Conservation (phyloP, 2,113 vertebrate species). For the Pogonocichla stellata region DNA sequence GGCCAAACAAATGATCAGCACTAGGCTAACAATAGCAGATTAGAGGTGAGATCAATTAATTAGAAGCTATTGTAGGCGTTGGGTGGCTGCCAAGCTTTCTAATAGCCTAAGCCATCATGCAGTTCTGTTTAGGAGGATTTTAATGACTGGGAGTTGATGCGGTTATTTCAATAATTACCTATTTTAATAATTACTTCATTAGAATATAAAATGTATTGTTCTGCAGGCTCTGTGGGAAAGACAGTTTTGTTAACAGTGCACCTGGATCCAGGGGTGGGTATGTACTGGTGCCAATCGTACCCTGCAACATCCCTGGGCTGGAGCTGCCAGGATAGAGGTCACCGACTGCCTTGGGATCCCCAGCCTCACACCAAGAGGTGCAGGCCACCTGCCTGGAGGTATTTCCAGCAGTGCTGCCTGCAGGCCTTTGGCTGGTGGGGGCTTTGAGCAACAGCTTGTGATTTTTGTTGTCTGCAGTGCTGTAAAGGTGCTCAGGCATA, state of each 20-base stretch:
- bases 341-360: fast-evolving
- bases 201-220: conserved; percentile 77
- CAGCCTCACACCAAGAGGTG: background rate
- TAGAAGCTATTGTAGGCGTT: conserved; percentile 84
- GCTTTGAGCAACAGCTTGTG: background rate
- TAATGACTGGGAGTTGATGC: conserved; percentile 84
- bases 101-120: conserved; percentile 81
- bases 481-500: background rate
- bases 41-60: conserved; percentile 89
- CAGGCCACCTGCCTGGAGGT: background rate
- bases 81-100: conserved; percentile 84
- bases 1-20: conserved; percentile 86
- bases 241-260: conserved; percentile 33
- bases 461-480: background rate
- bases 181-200: conserved; percentile 86
- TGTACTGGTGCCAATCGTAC: fast-evolving
- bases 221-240: conserved; percentile 46
- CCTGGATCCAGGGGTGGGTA: background rate
- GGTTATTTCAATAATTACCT: conserved; percentile 85
- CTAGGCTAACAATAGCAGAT: conserved; percentile 86
- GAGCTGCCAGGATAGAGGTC: background rate
- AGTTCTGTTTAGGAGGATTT: conserved; percentile 80
- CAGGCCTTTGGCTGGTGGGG: background rate
- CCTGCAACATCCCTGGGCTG: background rate
- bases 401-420: background rate